Conservation (phyloP, 1,140 invertebrate genomes). For the Drosophila cardini region DNA sequence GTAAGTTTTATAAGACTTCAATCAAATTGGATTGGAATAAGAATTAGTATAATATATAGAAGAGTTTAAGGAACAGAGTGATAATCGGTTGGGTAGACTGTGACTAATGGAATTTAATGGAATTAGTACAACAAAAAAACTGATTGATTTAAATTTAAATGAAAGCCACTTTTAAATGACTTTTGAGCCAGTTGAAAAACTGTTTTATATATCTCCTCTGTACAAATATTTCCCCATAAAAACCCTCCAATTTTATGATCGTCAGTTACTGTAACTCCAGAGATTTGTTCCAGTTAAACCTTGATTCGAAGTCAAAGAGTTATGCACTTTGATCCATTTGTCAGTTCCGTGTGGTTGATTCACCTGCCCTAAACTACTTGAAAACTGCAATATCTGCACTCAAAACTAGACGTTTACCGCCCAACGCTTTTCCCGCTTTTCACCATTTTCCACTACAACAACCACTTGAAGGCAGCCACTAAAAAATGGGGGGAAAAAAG, state of each 20-base stretch:
- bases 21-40: not conserved
- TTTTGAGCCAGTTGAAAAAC: too few relatives aligned
- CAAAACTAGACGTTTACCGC: not conserved
- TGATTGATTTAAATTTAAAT: too few relatives aligned
- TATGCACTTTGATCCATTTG: slow-evolving; percentile 29
- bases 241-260: too few relatives aligned
- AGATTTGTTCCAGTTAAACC: too few relatives aligned
- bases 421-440: too few relatives aligned
- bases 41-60: not conserved
- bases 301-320: not conserved
- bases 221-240: too few relatives aligned
- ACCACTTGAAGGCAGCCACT: slow-evolving; percentile 29
- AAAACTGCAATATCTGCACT: slow-evolving; percentile 65
- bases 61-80: not conserved
- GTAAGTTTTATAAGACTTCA: not conserved
- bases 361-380: slow-evolving; percentile 52
- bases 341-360: slow-evolving; percentile 8
- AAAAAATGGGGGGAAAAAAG: slow-evolving; percentile 20
- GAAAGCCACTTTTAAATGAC: too few relatives aligned
- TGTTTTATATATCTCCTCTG: too few relatives aligned
- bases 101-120: too few relatives aligned
- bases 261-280: too few relatives aligned
- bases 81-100: too few relatives aligned
- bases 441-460: not conserved
- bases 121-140: too few relatives aligned